Evolutionary conservation across 2,888 invertebrate genomes (phyloP).

Genomic region (Lasioglossum vierecki): DNA sequence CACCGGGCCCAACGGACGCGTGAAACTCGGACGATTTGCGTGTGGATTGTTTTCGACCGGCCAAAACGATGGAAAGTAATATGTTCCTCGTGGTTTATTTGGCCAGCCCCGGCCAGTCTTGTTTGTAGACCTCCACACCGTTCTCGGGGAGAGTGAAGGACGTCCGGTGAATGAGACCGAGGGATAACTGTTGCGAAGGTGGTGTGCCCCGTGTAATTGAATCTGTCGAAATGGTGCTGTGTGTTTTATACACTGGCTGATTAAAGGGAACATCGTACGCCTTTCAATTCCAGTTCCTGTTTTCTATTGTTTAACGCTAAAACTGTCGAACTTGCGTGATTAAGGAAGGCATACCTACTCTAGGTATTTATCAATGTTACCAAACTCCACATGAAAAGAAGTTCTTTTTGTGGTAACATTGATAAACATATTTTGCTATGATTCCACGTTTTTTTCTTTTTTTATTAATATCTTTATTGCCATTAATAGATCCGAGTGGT

Average conservation of each 20-base stretch:
- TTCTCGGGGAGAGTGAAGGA: slow-evolving; percentile 3
- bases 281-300: background rate
- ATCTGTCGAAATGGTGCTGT: slow-evolving; percentile 15
- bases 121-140: slow-evolving; percentile 13
- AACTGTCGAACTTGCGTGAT: background rate
- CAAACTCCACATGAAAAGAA: no score
- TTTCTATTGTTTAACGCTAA: background rate
- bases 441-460: no score
- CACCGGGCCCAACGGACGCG: slow-evolving; percentile 54
- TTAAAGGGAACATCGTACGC: slow-evolving; percentile 8
- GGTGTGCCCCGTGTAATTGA: slow-evolving; percentile 1
- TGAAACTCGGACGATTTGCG: slow-evolving; percentile 46
- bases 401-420: no score
- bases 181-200: slow-evolving; percentile 3
- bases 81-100: slow-evolving; percentile 8
- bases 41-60: slow-evolving; percentile 44
- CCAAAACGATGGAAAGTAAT: slow-evolving; percentile 30
- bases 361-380: no score
- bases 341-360: no score
- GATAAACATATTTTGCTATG: no score
- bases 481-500: no score
- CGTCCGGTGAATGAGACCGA: background rate
- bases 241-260: slow-evolving; percentile 29
- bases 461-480: no score
- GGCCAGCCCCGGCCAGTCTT: slow-evolving; percentile 1